Conservation (phyloP, 2,113 vertebrate species). For the Hyperoodon ampullatus region DNA sequence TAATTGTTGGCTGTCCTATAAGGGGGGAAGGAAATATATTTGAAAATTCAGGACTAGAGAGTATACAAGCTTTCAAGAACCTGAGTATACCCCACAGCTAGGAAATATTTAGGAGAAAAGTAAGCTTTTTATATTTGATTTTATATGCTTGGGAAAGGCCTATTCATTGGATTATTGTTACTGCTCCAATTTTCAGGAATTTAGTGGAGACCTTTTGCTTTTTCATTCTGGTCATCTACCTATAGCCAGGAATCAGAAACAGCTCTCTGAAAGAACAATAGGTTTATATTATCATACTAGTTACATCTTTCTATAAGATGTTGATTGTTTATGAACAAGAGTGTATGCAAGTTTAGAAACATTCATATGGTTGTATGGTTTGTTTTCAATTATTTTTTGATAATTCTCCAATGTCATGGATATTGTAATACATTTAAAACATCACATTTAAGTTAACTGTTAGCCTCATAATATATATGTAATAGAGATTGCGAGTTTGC, state of each 20-base stretch:
- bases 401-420: not conserved
- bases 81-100: not conserved
- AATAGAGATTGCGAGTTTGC: not conserved
- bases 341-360: not conserved
- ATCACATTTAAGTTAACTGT: not conserved
- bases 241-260: not conserved
- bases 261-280: not conserved
- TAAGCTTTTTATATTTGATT: not conserved
- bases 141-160: not conserved
- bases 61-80: not conserved
- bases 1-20: not conserved
- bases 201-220: not conserved
- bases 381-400: conserved; percentile 33
- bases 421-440: not conserved
- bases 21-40: not conserved
- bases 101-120: not conserved
- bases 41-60: not conserved
- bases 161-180: not conserved
- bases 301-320: not conserved
- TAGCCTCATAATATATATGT: not conserved
- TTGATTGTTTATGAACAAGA: not conserved
- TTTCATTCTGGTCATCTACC: not conserved
- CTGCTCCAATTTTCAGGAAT: not conserved
- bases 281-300: not conserved
- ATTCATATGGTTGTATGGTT: not conserved